These are phyloP conservation scores for Eufriesea mexicana DNA, from an alignment of 1,140 invertebrate species.

Conservation along the genomic window DNA sequence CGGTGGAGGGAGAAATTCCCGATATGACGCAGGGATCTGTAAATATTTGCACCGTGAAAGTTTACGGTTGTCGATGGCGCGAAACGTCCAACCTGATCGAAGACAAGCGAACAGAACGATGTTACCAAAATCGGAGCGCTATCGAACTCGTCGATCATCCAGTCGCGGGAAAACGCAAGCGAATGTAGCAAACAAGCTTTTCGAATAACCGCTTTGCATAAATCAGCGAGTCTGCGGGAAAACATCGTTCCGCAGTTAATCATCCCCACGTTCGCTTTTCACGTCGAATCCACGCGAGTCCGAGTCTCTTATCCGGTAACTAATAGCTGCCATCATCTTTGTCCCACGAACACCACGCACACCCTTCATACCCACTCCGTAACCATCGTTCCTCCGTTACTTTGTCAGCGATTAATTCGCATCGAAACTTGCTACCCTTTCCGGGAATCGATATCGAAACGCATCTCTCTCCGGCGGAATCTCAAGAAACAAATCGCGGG, in stretches of 20 bases:
- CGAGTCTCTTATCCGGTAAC: neutral
- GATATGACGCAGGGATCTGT: neutral
- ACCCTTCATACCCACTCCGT: neutral
- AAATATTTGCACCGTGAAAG: neutral
- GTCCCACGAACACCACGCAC: neutral
- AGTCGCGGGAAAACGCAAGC: no score
- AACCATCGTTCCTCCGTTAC: neutral
- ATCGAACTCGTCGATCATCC: no score
- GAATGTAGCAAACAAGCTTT: no score
- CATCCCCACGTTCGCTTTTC: neutral
- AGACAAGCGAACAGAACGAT: no score
- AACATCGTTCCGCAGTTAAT: neutral
- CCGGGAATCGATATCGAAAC: neutral
- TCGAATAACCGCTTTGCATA: no score
- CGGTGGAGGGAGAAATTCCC: neutral
- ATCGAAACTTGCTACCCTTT: no score
- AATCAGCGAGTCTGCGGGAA: no score
- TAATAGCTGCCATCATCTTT: neutral
- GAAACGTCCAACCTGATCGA: neutral
- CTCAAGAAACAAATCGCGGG: neutral
- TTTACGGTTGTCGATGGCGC: neutral
- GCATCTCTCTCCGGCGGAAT: neutral
- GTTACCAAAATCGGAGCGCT: no score
- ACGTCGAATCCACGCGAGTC: neutral
- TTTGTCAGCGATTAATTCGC: neutral